Evolutionary conservation across 2,888 invertebrate species (phyloP).

Genomic region (Elmis aenea): DNA sequence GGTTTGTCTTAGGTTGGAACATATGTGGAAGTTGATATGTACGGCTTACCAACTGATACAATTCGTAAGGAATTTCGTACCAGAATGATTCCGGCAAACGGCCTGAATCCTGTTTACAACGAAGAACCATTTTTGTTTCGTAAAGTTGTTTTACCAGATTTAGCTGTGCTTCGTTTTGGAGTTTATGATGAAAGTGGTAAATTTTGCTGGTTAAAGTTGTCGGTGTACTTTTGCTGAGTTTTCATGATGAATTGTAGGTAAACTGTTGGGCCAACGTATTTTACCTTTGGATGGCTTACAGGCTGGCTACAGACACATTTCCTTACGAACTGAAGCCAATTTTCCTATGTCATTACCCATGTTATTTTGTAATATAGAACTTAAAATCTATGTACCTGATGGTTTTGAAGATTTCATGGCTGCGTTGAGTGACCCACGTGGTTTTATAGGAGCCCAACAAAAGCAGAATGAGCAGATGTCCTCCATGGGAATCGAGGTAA

Average conservation of each 20-base stretch:
- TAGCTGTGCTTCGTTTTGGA: conserved; percentile 95
- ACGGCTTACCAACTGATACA: conserved; percentile 92
- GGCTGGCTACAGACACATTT: conserved; percentile 96
- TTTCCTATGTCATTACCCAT: conserved; percentile 98
- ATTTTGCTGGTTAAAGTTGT: conserved; percentile 3
- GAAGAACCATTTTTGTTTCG: conserved; percentile 97
- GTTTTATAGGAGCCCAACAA: conserved; percentile 82
- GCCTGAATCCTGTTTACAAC: conserved; percentile 98
- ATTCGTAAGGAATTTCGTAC: conserved; percentile 98
- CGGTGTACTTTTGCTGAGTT: neutral
- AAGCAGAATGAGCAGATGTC: conserved; percentile 90
- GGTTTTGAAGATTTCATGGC: conserved; percentile 99
- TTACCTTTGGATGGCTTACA: conserved; percentile 96
- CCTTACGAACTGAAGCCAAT: conserved; percentile 95
- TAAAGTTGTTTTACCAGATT: conserved; percentile 96
- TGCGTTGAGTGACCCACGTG: conserved; percentile 90
- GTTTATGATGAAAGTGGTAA: conserved; percentile 95
- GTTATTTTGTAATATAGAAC: conserved; percentile 97
- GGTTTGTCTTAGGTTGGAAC: conserved; percentile 60
- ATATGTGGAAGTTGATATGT: conserved; percentile 99
- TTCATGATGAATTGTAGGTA: conserved; percentile 37
- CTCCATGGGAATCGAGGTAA: conserved; percentile 83
- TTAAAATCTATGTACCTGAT: conserved; percentile 99
- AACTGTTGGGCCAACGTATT: conserved; percentile 93
- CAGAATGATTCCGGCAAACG: conserved; percentile 93